Base-by-base conservation (phyloP, 2,797 vertebrate species). In the Ispidina lecontei region DNA sequence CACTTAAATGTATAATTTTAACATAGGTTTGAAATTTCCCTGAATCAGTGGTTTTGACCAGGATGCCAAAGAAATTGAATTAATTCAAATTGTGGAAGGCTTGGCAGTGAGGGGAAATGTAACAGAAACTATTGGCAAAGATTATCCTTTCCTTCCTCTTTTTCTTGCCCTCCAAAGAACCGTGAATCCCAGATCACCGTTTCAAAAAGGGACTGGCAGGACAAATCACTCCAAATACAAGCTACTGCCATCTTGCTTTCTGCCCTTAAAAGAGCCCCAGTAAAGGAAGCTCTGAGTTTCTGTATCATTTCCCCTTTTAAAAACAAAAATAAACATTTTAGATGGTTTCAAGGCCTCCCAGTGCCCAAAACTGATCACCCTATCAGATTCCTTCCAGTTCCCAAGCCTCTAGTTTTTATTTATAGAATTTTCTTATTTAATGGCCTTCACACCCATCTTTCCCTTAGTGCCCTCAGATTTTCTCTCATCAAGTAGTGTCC, bases 21-120 rank as follows among this genome's bases (percentile, higher is more conserved):
- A 33, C 68, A 65, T 22, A 23, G 4, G 12, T 69, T 71, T 90
- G 64, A 73, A 31, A 71, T 93, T 94, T 90, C 65, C 81, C 84
- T 94, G 87, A 87, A 82, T 76, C 43, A 51, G 87, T 89, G 60
- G 44, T 87, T 94, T 95, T 80, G 54, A 85, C 75, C 72, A 80
- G n/a, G 28, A 55, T 92, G 82, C 54, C 72, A 93, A 87, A 91
- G 44, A 86, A 89, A 91, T 46, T 43, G 49, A 89, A 87, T 87
- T 91, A 80, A 83, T 74, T 82, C 59, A 84, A 84, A 39, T 82
- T 87, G 58, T 64, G 29, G 54, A 87, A 64, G 71, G 79, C 37
- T 64, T 80, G 64, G 81, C 43, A 37, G 77, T 84, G 64, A 94
- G 83, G 82, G 19, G 17, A 72, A 82, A 86, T 59, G 31, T 55